Conservation (phyloP, 2,888 invertebrate genomes). For the Cantharis rufa region DNA sequence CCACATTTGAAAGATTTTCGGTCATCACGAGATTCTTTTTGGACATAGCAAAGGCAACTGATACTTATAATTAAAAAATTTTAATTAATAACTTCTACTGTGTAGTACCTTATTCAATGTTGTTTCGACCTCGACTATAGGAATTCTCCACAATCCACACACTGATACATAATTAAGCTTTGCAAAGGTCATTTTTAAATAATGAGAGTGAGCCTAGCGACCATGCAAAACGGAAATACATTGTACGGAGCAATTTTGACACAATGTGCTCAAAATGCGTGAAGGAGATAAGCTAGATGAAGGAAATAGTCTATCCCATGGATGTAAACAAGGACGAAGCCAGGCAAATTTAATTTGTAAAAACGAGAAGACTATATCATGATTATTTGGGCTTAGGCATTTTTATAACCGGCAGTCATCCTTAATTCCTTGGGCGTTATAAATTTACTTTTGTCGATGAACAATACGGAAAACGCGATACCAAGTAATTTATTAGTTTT, state of each 20-base stretch:
- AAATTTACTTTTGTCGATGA: not conserved
- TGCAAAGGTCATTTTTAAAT: slow-evolving; percentile 6
- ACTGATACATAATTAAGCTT: not conserved
- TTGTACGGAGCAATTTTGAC: slow-evolving; percentile 15
- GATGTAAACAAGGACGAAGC: not conserved
- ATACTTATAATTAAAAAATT: not conserved
- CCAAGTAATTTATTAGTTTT: not conserved
- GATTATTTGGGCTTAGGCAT: not conserved
- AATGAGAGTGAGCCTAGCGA: slow-evolving; percentile 3
- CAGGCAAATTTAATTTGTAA: not conserved
- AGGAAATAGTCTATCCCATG: not conserved
- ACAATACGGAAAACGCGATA: not conserved
- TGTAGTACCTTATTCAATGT: not conserved
- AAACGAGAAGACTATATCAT: not conserved
- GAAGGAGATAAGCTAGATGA: slow-evolving; percentile 7
- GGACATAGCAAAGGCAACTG: not conserved
- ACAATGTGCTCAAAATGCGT: slow-evolving; percentile 21
- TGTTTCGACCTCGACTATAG: not conserved
- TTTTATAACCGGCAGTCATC: slow-evolving; percentile 5
- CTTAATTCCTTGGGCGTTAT: slow-evolving; percentile 6
- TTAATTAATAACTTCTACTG: not conserved
- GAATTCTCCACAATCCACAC: not conserved
- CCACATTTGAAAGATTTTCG: not conserved
- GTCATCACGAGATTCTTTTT: not conserved
- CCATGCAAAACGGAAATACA: slow-evolving; percentile 25